These are phyloP conservation scores for Muraenolepis orangiensis DNA, from an alignment of 2,797 vertebrate genomes.

Conservation along the genomic window DNA sequence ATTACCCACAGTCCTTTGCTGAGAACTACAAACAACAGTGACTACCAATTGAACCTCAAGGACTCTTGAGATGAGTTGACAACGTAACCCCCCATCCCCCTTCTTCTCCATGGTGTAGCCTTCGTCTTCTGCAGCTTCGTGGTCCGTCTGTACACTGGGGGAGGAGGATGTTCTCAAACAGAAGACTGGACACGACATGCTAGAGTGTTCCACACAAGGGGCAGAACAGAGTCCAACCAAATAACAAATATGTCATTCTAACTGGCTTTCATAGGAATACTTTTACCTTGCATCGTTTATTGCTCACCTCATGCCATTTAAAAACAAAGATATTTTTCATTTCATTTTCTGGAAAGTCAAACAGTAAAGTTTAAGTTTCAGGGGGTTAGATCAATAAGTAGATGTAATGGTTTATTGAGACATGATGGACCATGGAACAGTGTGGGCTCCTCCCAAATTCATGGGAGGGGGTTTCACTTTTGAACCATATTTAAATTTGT, in stretches of 20 bases:
- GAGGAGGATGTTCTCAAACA: constrained; percentile 14
- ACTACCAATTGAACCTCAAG: constrained; percentile 42
- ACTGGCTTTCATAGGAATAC: constrained; percentile 43
- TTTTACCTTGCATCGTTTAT: constrained; percentile 61
- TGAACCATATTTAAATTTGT: not conserved
- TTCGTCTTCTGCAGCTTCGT: constrained; percentile 55
- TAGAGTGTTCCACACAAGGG: constrained; percentile 54
- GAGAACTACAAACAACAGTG: constrained; percentile 40
- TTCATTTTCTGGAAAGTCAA: constrained; percentile 25
- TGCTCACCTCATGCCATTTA: constrained; percentile 58
- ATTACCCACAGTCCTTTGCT: constrained; percentile 52
- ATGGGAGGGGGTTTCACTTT: constrained; percentile 18
- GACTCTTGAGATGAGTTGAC: constrained; percentile 44
- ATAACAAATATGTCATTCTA: not conserved
- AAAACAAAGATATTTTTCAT: constrained; percentile 29
- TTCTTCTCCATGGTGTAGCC: constrained; percentile 25
- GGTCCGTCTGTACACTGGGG: constrained; percentile 48
- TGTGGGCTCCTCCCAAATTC: constrained; percentile 63
- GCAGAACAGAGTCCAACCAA: not conserved
- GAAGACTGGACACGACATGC: constrained; percentile 32
- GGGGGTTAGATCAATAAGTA: constrained; percentile 71
- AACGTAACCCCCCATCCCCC: constrained; percentile 29
- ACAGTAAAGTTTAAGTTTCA: constrained; percentile 41
- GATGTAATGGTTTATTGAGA: constrained; percentile 76
- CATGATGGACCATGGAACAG: constrained; percentile 68